phyloP scores from a whole-genome alignment of 1,140 invertebrate genomes.

The Akabosia matsudoensis region DNA sequence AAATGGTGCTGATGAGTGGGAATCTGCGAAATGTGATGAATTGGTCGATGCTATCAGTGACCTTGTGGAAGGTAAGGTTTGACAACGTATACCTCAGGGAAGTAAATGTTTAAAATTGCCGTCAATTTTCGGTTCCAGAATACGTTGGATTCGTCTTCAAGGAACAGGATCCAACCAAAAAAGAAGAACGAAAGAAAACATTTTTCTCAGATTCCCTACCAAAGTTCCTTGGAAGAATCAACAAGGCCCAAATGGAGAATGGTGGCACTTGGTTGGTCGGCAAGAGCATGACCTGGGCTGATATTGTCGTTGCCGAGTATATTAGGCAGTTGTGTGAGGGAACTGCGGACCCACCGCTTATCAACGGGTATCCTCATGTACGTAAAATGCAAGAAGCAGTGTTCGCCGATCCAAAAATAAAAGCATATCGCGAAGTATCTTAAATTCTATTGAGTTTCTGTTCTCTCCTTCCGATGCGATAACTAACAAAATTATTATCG shows the following conservation, averaged over 20 bases:
- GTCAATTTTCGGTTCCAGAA: not conserved
- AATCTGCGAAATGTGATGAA: slow-evolving; percentile 62
- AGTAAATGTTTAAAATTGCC: not conserved
- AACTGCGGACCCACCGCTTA: not conserved
- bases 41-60: slow-evolving; percentile 61
- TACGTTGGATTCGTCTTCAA: not conserved
- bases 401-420: not conserved
- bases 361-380: slow-evolving; percentile 13
- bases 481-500: too few relatives aligned
- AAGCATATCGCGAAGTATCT: not conserved
- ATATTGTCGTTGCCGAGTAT: slow-evolving; percentile 1
- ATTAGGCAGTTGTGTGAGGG: not conserved
- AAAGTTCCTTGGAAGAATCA: not conserved
- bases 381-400: slow-evolving; percentile 17
- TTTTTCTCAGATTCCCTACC: not conserved
- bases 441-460: too few relatives aligned
- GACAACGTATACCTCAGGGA: not conserved
- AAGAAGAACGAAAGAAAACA: not conserved
- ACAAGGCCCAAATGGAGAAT: slow-evolving; percentile 3
- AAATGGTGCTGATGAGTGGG: slow-evolving; percentile 61
- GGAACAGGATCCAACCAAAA: not conserved
- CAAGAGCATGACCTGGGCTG: slow-evolving; percentile 16
- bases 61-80: slow-evolving; percentile 19
- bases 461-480: too few relatives aligned
- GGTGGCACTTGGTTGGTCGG: not conserved